Base-by-base conservation (phyloP, 2,113 vertebrate species). In the Lampris megalopsis region DNA sequence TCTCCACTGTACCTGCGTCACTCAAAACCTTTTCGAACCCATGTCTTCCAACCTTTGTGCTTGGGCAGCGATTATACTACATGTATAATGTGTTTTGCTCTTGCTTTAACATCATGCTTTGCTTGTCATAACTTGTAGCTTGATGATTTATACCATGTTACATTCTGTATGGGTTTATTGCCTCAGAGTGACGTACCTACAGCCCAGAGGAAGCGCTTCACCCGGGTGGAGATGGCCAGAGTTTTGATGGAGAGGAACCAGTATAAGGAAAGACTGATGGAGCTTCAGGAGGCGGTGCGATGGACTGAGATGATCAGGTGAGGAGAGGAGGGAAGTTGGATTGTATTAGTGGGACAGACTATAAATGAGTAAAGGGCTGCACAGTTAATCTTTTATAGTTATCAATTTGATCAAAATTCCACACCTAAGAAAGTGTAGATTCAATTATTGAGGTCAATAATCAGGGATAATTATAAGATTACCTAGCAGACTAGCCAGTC, bases 241-340 rank as follows among this genome's bases (percentile, higher is more conserved):
- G 98, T 99, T 56, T 94, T 99, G 60, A 99, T 99, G 98, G 98
- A 99, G 71, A 95, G 98, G 48, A 99, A 99, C 85, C 98, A 99
- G 68, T 99, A 99, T 90, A 99, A 99, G 72, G 98, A 99, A 87
- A 92, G 98, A 57, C 89, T 99, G 70, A 99, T 99, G 98, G 98
- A 99, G 92, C 94, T 99, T 2, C 98, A 99, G 91, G 98, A 99
- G 78, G 98, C 98, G 0, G 97, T 99, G 84, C 86, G 98, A 91
- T 99, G 98, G 98, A 99, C 97, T 0, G 98, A 99, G 89, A 99
- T 99, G 98, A 98, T 99, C 92, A 95, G 98, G 98, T 97, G 86
- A 84, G 59, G 56, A 54, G 11, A 63, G 41, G 41, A 40, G 35
- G 24, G 3, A 6, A 2, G 54, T n/a, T 61, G 38, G 59, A 11